phyloP scores from a whole-genome alignment of 2,113 vertebrate species.

The Mellivora capensis region DNA sequence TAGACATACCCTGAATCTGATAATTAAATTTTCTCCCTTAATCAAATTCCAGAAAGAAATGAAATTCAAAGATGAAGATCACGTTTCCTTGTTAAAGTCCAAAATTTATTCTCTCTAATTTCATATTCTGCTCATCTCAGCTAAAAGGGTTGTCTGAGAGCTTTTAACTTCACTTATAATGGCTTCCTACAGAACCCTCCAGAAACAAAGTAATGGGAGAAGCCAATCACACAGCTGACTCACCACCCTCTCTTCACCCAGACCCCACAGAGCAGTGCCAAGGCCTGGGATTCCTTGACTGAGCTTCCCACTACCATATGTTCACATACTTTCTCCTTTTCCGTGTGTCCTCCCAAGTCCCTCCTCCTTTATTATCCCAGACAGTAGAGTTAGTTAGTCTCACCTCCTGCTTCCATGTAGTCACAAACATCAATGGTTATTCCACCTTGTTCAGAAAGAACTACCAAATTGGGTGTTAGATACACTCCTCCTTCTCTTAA shows the following conservation, averaged over 20 bases:
- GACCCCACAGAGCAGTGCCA: fast-evolving
- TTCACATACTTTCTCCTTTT: background rate
- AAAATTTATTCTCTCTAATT: background rate
- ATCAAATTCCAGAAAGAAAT: constrained; percentile 16
- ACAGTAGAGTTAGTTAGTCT: background rate
- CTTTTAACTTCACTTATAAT: background rate
- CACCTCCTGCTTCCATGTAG: background rate
- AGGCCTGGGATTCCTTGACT: background rate
- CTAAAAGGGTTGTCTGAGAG: background rate
- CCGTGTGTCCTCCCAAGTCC: background rate
- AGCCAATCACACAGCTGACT: fast-evolving
- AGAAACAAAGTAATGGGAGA: background rate
- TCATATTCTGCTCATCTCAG: background rate
- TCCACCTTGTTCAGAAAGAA: background rate
- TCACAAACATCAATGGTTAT: background rate
- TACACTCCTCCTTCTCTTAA: background rate
- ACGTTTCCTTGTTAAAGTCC: background rate
- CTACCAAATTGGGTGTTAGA: background rate
- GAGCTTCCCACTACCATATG: too few relatives aligned
- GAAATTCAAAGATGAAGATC: background rate
- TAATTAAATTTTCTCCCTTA: background rate
- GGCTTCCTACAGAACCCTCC: background rate
- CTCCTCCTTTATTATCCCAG: background rate
- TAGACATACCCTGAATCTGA: background rate
- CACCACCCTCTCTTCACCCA: background rate